Evolutionary conservation across 2,888 invertebrate species (phyloP).

Genomic region (Brachypalpus laphriformis): DNA sequence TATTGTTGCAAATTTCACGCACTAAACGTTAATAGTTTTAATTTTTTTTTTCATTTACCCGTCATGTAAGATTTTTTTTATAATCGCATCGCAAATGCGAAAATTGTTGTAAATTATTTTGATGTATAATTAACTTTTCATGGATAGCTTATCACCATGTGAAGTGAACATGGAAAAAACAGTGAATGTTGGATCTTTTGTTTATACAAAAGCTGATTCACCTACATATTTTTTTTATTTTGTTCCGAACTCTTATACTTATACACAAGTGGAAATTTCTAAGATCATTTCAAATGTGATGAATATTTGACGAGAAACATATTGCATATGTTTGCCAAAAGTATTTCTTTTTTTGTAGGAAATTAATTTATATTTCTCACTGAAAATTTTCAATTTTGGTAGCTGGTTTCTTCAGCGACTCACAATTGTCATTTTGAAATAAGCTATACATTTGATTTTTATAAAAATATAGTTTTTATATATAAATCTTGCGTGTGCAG

Average conservation of each 20-base stretch:
- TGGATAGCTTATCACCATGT: background rate
- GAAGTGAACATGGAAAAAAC: background rate
- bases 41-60: background rate
- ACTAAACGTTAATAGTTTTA: conserved; percentile 20
- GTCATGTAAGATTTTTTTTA: conserved; percentile 6
- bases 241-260: background rate
- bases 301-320: conserved; percentile 8
- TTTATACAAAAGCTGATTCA: background rate
- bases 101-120: background rate
- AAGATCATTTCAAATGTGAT: background rate
- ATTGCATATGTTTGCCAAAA: conserved; percentile 15
- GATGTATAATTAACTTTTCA: conserved; percentile 21
- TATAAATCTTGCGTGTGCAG: background rate
- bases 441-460: background rate
- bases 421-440: conserved; percentile 11
- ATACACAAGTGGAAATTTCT: background rate
- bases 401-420: background rate
- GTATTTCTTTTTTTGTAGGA: background rate
- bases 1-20: conserved; percentile 37
- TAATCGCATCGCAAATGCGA: conserved; percentile 3
- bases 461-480: background rate
- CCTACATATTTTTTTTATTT: background rate
- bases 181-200: background rate
- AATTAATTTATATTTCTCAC: conserved; percentile 30
- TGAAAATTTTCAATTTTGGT: conserved; percentile 25